A percentile compares a stretch with the other conserved stretches of the same genome.
These are phyloP conservation scores for Synergus itoensis DNA, from an alignment of 2,888 invertebrate species.

Conservation along the genomic window DNA sequence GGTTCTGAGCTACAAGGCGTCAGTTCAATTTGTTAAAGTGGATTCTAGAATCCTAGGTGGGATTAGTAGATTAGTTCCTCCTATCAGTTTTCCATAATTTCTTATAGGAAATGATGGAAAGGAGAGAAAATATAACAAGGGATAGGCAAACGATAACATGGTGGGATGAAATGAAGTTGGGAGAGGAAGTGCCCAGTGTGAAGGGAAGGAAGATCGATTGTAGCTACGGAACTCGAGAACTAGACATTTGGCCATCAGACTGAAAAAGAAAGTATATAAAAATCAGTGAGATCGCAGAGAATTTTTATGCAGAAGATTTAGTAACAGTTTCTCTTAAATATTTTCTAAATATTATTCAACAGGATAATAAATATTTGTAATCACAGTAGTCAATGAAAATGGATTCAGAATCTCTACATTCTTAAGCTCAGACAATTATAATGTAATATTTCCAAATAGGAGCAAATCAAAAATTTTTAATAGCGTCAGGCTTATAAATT, in stretches of 20 bases:
- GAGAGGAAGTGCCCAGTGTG: conserved; percentile 40
- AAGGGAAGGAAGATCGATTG: conserved; percentile 31
- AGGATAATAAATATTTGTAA: background rate
- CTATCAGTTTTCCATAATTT: background rate
- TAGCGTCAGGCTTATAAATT: background rate
- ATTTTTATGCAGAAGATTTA: background rate
- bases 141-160: conserved; percentile 5
- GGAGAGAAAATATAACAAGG: background rate
- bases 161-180: conserved; percentile 1
- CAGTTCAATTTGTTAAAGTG: background rate
- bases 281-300: background rate
- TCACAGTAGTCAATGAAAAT: background rate
- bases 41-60: background rate
- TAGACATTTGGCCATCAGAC: background rate
- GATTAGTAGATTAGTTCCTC: background rate
- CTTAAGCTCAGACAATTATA: background rate
- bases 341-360: background rate
- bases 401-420: background rate
- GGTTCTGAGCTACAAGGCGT: background rate
- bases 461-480: background rate
- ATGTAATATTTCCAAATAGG: background rate
- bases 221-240: background rate
- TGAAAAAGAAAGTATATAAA: background rate
- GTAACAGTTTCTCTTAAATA: background rate
- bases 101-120: too few relatives aligned